Evolutionary conservation across 1,140 invertebrate genomes (phyloP), one percentile per base, ranked within the genome.

Genomic region (Eriocheir sinensis): DNA sequence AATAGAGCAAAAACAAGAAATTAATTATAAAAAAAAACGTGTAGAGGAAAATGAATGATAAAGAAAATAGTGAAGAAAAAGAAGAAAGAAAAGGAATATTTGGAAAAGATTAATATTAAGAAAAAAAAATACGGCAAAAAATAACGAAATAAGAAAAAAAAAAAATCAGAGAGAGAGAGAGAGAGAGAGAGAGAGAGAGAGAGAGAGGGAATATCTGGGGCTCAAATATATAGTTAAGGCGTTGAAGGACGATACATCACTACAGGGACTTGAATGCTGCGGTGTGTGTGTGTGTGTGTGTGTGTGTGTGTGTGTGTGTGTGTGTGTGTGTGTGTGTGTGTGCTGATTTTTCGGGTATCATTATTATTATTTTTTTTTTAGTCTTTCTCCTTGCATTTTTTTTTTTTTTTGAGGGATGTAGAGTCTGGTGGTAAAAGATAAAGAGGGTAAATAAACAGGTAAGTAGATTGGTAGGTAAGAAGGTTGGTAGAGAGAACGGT

Each of bases 161-260:
- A 4, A 72, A n/a, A 72, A n/a, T n/a, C 21, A 72, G 60, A 72
- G 60, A 72, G 60, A 72, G 60, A 72, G 60, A 72, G 60, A 72
- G 60, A 72, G 60, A 72, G 60, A 72, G 60, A 72, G 60, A 72
- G 60, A 72, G 60, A 72, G 60, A 72, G 60, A 72, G 60, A 72
- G 60, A 72, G 27, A n/a, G 27, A 72, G 27, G n/a, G 27, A 72
- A 21, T 21, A 72, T 72, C 60, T 21, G 21, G 1, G 60, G 21
- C 60, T 72, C n/a, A n/a, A 72, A n/a, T n/a, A 72, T n/a, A 72
- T 72, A 72, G 60, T 72, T 21, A 4, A n/a, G 21, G 60, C 27
- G 60, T 21, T 72, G 60, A 72, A 72, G 60, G 60, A 72, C 60
- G 60, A 72, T 72, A 72, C 60, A 72, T 72, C 60, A 72, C 21